Conservation (phyloP, 2,113 vertebrate genomes). For the Microcebus jonahi region DNA sequence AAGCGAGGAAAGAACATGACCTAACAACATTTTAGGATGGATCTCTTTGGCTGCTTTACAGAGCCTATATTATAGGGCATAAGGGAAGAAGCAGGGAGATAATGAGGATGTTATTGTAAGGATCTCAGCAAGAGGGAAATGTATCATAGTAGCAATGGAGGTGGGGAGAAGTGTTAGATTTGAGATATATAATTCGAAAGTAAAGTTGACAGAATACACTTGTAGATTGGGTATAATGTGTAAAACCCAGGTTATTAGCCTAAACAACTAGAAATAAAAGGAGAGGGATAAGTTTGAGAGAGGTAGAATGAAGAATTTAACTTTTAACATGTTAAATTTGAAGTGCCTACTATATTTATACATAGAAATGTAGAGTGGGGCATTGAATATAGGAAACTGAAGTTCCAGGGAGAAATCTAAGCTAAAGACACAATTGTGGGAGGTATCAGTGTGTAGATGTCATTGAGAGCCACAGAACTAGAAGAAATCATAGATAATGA, state of each 20-base stretch:
- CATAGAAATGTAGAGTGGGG: not conserved
- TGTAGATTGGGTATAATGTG: not conserved
- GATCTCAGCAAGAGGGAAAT: not conserved
- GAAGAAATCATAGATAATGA: not conserved
- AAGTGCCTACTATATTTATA: not conserved
- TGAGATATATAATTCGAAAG: not conserved
- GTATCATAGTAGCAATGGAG: not conserved
- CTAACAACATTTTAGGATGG: not conserved
- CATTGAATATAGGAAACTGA: not conserved
- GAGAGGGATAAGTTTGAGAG: not conserved
- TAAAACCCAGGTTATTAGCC: not conserved
- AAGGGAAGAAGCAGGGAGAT: too few species aligned
- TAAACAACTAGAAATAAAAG: not conserved
- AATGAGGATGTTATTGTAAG: not conserved
- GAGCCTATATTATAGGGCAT: not conserved
- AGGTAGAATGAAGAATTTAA: not conserved
- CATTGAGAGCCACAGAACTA: not conserved
- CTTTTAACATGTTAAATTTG: not conserved
- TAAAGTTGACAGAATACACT: not conserved
- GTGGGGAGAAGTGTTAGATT: not conserved
- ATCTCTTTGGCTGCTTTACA: not conserved
- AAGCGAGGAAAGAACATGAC: not conserved
- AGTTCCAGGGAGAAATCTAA: not conserved
- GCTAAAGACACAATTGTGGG: not conserved
- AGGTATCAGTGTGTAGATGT: not conserved